phyloP scores from a whole-genome alignment of 2,113 vertebrate species.

The Callithrix jacchus region DNA sequence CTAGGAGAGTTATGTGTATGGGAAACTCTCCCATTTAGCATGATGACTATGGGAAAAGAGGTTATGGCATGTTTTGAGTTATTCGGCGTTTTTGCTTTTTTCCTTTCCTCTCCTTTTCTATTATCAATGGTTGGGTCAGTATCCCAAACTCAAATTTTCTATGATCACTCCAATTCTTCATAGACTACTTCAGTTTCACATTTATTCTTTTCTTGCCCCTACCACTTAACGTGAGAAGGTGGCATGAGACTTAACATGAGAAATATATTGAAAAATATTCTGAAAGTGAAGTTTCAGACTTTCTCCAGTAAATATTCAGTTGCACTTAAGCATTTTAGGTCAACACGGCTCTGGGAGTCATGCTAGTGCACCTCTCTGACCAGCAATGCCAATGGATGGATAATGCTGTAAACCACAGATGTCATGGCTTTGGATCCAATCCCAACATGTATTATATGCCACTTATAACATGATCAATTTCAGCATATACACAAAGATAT shows the following conservation, averaged over 20 bases:
- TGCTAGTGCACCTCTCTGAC: background rate
- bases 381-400: background rate
- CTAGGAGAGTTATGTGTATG: background rate
- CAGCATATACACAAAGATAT: background rate
- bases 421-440: background rate
- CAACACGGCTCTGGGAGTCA: background rate
- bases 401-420: background rate
- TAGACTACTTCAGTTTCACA: background rate
- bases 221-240: background rate
- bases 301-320: constrained; percentile 32
- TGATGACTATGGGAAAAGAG: background rate
- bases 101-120: background rate
- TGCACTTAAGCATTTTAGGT: background rate
- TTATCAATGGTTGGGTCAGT: background rate
- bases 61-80: background rate
- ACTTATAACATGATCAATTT: background rate
- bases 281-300: constrained; percentile 30
- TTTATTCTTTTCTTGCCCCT: background rate
- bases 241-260: background rate
- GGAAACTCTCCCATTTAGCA: background rate
- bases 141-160: background rate
- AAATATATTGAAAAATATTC: constrained; percentile 32
- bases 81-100: background rate
- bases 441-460: background rate
- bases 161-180: background rate